Base-by-base conservation (phyloP, 1,140 invertebrate genomes). In the Wasmannia auropunctata region DNA sequence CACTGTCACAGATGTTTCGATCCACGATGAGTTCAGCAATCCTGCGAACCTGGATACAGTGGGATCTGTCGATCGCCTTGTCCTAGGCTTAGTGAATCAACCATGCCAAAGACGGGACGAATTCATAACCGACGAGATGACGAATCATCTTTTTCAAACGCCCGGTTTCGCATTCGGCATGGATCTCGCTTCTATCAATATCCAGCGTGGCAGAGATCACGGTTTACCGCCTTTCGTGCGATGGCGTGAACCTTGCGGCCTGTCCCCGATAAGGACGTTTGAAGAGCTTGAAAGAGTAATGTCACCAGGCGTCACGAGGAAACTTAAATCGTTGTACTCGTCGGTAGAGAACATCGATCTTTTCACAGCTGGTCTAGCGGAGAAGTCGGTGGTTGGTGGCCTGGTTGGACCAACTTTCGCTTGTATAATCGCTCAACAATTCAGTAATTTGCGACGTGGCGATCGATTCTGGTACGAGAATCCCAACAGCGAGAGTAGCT, bases 391-490 rank as follows among this genome's bases (percentile, higher is more conserved):
- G 0, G 94, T 96, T 2, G 98, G 98, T 14, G 98, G 98, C 3
- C 92, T 99, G 0, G 98, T 99, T 0, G 99, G 99, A 0, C 99
- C 99, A 0, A 99, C 98, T 0, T 99, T 99, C 92, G 98, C 98
- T 63, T 99, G 99, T 92, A 98, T 99, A 79, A 98, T 99, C 22
- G 98, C 98, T 0, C 98, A 98, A 90, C 98, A 99, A 92, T 99
- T 99, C 92, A 96, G 97, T 31, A 97, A 98, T 91, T 94, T 98
- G 0, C 96, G 98, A 5, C 97, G 97, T 93, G 99, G 98, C 43
- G 98, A 99, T 95, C 94, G 98, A 86, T 99, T 99, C 94, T 99
- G 98, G 98, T 98, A 98, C 91, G 98, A 98, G 95, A 98, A 98
- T 93, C 96, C 96, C 1, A 96, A 96, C 11, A 96, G 96, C 37